phyloP scores from a whole-genome alignment of 2,888 invertebrate species.

The Antheraea yamamai region DNA sequence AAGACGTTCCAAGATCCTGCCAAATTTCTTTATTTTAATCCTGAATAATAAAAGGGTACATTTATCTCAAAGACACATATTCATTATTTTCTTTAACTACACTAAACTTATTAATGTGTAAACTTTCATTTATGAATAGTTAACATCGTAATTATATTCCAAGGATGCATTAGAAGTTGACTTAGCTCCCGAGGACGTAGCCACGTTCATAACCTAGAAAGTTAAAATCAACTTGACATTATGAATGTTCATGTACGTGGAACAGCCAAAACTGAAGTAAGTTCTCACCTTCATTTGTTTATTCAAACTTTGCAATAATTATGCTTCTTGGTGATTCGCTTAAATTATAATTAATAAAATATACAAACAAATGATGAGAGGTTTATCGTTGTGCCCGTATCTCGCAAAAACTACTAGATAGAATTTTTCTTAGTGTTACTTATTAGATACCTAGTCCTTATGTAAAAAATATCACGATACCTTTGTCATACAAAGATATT shows the following conservation, averaged over 20 bases:
- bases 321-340: neutral
- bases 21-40: no score
- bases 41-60: no score
- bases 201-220: conserved; percentile 16
- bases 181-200: conserved; percentile 14
- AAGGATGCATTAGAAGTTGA: conserved; percentile 4
- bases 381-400: no score
- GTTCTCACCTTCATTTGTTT: neutral
- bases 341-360: neutral
- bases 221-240: conserved; percentile 13
- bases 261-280: neutral
- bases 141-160: conserved; percentile 6
- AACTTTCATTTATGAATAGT: neutral
- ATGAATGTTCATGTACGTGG: conserved; percentile 3
- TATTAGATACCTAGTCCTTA: no score
- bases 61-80: neutral
- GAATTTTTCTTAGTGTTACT: no score
- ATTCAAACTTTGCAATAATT: neutral
- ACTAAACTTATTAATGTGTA: neutral
- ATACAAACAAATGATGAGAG: no score
- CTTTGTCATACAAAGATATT: no score
- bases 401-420: no score
- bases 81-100: neutral
- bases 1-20: no score
- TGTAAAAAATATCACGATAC: no score